Evolutionary conservation across 1,140 invertebrate species (phyloP), one percentile per base, ranked within the genome.

Genomic region (Whitmania pigra): DNA sequence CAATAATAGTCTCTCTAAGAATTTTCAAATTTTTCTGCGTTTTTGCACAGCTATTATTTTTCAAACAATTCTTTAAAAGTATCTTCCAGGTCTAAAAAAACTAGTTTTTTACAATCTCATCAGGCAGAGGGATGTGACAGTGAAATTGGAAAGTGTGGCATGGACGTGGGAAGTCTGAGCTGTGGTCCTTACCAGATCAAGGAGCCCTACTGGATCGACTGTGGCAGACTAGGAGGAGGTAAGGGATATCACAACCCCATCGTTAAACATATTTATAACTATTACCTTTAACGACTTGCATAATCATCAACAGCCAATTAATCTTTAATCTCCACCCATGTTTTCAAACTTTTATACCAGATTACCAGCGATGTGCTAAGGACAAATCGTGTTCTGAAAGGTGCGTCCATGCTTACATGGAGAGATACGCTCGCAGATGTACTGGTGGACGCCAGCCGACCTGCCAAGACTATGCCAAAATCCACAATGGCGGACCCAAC

Each of bases 401-500:
- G 43, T 76, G 75, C 67, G 72, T 76, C 36, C 31, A 68, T 20
- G 25, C 25, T 31, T 76, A 76, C 71, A 73, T 76, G 74, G 69
- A 49, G 54, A 71, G 18, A 76, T 78, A 78, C 36, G 75, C 72
- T 22, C 63, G 29, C 11, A 49, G 71, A 20, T 78, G 76, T 40
- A 73, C 75, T 20, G 68, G 70, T n/a, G 73, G 74, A 11, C 74
- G 74, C 69, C 57, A 72, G 1, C 74, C 73, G 11, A 73, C 70
- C 20, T 81, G 79, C 73, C 55, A 78, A 60, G 73, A 77, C 29
- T 82, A 77, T 67, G 82, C 82, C 18, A 66, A 80, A 70, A 81
- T 82, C 69, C 81, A 83, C 74, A 82, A 83, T 71, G 82, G 82
- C 15, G 82, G 82, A 49, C 82, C 82, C 11, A 76, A 76, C 27